Percentiles rank a stretch among this genome's conserved stretches.
phyloP scores from a whole-genome alignment of 2,797 vertebrate species.

The Gymnocypris eckloni region DNA sequence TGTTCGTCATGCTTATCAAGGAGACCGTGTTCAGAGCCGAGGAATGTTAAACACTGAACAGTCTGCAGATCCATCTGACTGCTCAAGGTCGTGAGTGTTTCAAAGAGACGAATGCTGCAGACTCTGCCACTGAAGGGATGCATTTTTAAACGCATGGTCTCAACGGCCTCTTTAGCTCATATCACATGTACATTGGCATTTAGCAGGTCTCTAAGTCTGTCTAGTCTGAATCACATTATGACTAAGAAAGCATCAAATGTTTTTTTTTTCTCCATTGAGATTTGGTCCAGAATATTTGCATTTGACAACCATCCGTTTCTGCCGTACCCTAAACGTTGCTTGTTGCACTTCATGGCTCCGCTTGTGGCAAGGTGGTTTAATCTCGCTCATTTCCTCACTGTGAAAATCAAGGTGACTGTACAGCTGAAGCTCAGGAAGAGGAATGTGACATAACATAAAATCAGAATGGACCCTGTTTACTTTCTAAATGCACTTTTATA shows the following conservation, averaged over 20 bases:
- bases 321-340: not conserved
- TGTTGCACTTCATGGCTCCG: not conserved
- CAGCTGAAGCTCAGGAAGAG: not conserved
- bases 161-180: not conserved
- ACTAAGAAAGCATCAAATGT: not conserved
- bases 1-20: constrained; percentile 13
- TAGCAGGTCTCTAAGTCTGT: not conserved
- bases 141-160: not conserved
- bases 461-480: not conserved
- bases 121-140: not conserved
- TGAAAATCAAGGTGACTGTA: not conserved
- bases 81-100: constrained; percentile 26
- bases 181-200: constrained; percentile 9
- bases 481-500: not conserved
- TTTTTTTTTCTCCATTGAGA: not conserved
- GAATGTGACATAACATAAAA: not conserved
- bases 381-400: not conserved
- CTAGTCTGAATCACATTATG: constrained; percentile 5
- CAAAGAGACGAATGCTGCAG: not conserved
- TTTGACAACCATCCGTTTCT: not conserved
- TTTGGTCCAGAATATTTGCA: not conserved
- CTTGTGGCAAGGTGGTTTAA: not conserved
- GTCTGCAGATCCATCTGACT: not conserved
- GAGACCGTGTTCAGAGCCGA: not conserved
- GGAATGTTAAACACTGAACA: constrained; percentile 15